Base-by-base conservation (phyloP, 2,888 invertebrate genomes). In the Xanthorhoe spadicearia region DNA sequence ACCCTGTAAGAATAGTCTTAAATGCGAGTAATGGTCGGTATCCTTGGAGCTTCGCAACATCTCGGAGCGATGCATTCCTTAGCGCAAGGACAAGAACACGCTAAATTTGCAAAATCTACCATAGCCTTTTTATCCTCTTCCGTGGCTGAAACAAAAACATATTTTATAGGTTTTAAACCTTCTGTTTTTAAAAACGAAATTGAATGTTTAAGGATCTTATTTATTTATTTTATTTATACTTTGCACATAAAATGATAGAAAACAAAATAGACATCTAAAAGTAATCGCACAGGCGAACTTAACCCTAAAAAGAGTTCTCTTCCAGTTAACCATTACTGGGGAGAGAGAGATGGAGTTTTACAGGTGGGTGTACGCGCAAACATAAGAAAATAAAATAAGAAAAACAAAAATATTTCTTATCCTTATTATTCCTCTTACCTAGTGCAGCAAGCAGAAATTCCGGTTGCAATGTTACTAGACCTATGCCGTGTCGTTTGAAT, bases 391-490 rank as follows among this genome's bases (percentile, higher is more conserved):
- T n/a, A n/a, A n/a, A n/a, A n/a, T n/a, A n/a, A n/a, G n/a, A n/a
- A n/a, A n/a, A n/a, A n/a, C n/a, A n/a, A n/a, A n/a, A n/a, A n/a
- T n/a, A n/a, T n/a, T n/a, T n/a, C n/a, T n/a, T n/a, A n/a, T n/a
- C n/a, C n/a, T n/a, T n/a, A n/a, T n/a, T n/a, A n/a, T n/a, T n/a
- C n/a, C n/a, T n/a, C n/a, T n/a, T 81, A 90, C 92, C 89, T 64
- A 84, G 74, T 52, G 86, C 76, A 4, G 83, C 65, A 0, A 87
- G 78, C 10, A 78, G 77, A 64, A 98, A 98, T 85, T 98, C 98
- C 0, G 98, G 98, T 82, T 98, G 98, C 74, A 98, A 95, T 0
- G 98, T 97, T 9, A 97, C 96, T 70, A 96, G 95, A 2, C 96
- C 95, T 60, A 98, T 97, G 4, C 97, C 97, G 82, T 97, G 96